These are phyloP conservation scores for Salvelinus sp. DNA, from an alignment of 2,113 vertebrate genomes.

Conservation along the genomic window DNA sequence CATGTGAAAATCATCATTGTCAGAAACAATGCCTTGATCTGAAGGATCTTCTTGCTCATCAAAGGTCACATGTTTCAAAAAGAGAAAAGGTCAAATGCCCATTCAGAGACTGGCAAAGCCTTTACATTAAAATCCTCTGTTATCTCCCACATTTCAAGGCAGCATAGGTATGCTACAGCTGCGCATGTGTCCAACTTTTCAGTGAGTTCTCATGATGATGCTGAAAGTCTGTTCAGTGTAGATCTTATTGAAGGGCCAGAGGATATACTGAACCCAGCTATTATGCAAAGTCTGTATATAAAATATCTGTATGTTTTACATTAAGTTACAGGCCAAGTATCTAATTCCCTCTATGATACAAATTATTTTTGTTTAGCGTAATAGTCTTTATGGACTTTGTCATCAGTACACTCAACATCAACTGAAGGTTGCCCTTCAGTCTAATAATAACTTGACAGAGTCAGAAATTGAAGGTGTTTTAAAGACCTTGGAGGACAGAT, in stretches of 20 bases:
- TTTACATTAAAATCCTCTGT: too few relatives aligned
- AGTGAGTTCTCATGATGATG: slow-evolving; percentile 5
- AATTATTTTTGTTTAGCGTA: slow-evolving; percentile 9
- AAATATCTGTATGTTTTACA: slow-evolving; percentile 23
- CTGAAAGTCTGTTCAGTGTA: slow-evolving; percentile 8
- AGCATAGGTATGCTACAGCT: too few relatives aligned
- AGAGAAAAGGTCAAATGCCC: too few relatives aligned
- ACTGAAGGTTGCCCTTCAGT: slow-evolving; percentile 9
- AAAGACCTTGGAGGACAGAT: background rate
- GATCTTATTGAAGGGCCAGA: background rate
- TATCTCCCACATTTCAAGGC: too few relatives aligned
- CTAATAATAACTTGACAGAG: slow-evolving; percentile 15
- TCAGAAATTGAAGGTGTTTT: slow-evolving; percentile 12
- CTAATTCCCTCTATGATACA: slow-evolving; percentile 23
- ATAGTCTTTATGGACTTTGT: slow-evolving; percentile 14
- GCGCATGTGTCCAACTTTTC: background rate
- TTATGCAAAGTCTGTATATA: slow-evolving; percentile 23
- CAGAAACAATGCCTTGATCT: too few relatives aligned
- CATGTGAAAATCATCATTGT: too few relatives aligned
- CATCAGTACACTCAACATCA: background rate
- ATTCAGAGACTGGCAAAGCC: too few relatives aligned
- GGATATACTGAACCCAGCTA: background rate
- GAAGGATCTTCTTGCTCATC: too few relatives aligned
- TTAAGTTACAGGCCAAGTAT: slow-evolving; percentile 27
- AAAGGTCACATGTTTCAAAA: too few relatives aligned